These are phyloP conservation scores for Macrocentrus cingulum DNA, from an alignment of 1,140 invertebrate genomes.

Conservation along the genomic window DNA sequence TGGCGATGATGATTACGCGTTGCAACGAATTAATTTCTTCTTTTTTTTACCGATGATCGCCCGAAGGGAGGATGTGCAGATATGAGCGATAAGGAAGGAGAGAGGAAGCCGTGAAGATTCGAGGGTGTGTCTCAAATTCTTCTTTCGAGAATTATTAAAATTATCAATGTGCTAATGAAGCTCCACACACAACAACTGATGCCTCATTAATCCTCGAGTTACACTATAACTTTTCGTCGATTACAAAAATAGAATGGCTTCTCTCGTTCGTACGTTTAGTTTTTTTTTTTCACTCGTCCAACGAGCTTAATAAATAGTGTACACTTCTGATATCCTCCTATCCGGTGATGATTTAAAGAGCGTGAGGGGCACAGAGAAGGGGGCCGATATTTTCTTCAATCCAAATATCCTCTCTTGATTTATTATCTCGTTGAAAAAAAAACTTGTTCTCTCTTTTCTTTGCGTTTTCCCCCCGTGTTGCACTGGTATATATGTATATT, in stretches of 20 bases:
- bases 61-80: slow-evolving; percentile 19
- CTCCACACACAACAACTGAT: no score
- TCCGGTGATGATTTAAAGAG: neutral
- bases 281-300: neutral
- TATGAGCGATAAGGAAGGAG: slow-evolving; percentile 20
- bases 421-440: no score
- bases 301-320: slow-evolving; percentile 19
- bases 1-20: slow-evolving; percentile 6
- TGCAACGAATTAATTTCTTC: slow-evolving; percentile 9
- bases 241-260: slow-evolving; percentile 17
- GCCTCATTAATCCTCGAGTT: neutral
- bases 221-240: neutral
- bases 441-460: no score
- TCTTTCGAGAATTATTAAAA: neutral
- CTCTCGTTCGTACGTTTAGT: no score
- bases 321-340: neutral
- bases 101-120: slow-evolving; percentile 20
- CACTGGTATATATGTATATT: neutral
- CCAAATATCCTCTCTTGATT: no score
- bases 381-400: neutral
- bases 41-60: slow-evolving; percentile 20
- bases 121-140: slow-evolving; percentile 23
- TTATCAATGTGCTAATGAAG: no score
- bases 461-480: no score
- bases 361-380: neutral